Base-by-base conservation (phyloP, 2,797 vertebrate species). In the Caiman crocodilus region DNA sequence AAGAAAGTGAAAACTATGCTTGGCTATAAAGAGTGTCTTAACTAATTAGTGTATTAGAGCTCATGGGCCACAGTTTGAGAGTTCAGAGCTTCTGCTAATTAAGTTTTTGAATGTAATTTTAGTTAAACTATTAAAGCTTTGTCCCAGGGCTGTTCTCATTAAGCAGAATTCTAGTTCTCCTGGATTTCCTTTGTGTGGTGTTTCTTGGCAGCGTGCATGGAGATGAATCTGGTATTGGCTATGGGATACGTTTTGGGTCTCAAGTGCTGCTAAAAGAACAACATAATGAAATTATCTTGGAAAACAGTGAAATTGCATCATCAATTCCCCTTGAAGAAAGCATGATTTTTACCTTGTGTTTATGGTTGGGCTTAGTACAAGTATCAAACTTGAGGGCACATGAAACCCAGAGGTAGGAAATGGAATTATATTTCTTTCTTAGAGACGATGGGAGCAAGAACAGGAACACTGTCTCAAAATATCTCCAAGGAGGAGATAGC, bases 1-100 rank as follows among this genome's bases (percentile, higher is more conserved):
- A 90, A 71, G 96, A 95, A 96, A 92, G 94, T 95, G 95, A 80
- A 78, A 93, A 86, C 92, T 90, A 5, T 14, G 63, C 80, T 95
- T 89, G 85, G 92, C 60, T 95, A 96, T 95, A 96, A 96, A 96
- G 94, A 90, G 88, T 97, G 95, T 94, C 95, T 94, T 85, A 94
- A 82, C 96, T 97, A 97, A 98, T 98, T 98, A 97, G 94, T 81
- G 94, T 92, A 95, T 97, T 97, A 96, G 97, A 84, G 93, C 93
- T 80, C 77, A 83, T 90, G 95, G 96, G 95, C 95, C 94, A 96
- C 14, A 55, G 94, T 97, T 98, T 92, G 71, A 94, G 95, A 95
- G 91, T 96, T 96, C 95, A 97, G 97, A 97, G 96, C 96, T 88
- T 94, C 90, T 96, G 96, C 95, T 97, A 97, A 97, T 98, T 97